Conservation (phyloP, 2,113 vertebrate species). For the Esox niger region DNA sequence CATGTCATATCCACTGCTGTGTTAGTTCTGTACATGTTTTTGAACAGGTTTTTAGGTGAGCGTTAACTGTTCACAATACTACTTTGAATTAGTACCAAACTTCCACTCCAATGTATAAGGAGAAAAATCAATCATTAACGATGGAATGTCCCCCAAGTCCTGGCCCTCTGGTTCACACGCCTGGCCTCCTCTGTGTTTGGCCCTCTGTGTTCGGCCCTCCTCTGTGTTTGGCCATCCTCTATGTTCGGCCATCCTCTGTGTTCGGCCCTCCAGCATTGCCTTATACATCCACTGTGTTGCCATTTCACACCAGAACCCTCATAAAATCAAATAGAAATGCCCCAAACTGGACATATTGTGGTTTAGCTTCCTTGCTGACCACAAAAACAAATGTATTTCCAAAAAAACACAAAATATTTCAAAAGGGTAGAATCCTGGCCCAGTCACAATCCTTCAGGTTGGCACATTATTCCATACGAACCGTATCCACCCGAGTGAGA, state of each 20-base stretch:
- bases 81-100: slow-evolving; percentile 11
- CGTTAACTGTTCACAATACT: background rate
- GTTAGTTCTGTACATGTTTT: background rate
- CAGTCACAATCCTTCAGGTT: background rate
- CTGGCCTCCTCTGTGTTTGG: slow-evolving; percentile 19
- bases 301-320: background rate
- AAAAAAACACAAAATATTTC: background rate
- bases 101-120: slow-evolving; percentile 46
- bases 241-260: slow-evolving; percentile 31
- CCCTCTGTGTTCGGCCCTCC: slow-evolving; percentile 39
- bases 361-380: background rate
- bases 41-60: background rate
- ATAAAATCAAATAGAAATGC: background rate
- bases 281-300: slow-evolving; percentile 34
- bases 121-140: slow-evolving; percentile 59
- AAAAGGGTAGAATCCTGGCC: background rate
- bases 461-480: background rate
- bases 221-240: slow-evolving; percentile 15
- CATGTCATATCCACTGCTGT: background rate
- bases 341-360: background rate
- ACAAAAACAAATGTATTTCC: background rate
- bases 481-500: background rate
- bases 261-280: slow-evolving; percentile 37
- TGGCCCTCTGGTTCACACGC: background rate
- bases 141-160: slow-evolving; percentile 53